These are phyloP conservation scores for Morelia viridis DNA, from an alignment of 2,797 vertebrate species.

Conservation along the genomic window DNA sequence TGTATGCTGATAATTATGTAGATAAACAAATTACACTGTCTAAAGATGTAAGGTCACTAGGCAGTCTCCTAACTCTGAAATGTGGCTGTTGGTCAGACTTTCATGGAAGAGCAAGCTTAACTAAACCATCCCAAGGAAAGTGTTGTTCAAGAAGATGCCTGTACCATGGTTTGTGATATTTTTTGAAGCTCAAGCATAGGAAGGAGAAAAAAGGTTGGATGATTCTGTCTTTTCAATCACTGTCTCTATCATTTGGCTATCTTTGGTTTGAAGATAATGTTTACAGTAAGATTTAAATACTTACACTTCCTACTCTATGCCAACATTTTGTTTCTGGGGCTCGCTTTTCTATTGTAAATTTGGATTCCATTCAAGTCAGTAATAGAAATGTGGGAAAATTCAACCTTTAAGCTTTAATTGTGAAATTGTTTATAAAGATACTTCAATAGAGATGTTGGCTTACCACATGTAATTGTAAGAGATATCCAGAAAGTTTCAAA, in stretches of 20 bases:
- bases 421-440: too few relatives aligned
- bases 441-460: neutral
- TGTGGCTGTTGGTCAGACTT: neutral
- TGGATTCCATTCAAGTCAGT: neutral
- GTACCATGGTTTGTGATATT: neutral
- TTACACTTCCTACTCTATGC: neutral
- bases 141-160: neutral
- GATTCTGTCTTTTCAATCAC: neutral
- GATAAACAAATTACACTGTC: neutral
- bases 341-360: neutral
- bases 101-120: too few relatives aligned
- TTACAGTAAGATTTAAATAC: neutral
- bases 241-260: neutral
- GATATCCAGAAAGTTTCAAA: neutral
- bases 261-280: neutral
- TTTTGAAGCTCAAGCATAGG: neutral
- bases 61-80: too few relatives aligned
- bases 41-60: too few relatives aligned
- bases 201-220: neutral
- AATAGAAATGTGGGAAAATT: neutral
- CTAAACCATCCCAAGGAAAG: neutral
- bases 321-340: neutral
- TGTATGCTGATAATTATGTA: neutral
- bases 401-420: too few relatives aligned
- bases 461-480: neutral